A percentile compares a stretch with the other conserved stretches of the same genome.
These are phyloP conservation scores for Chiridota heheva DNA, from an alignment of 35 echinoderm and acorn worm species.

Conservation along the genomic window DNA sequence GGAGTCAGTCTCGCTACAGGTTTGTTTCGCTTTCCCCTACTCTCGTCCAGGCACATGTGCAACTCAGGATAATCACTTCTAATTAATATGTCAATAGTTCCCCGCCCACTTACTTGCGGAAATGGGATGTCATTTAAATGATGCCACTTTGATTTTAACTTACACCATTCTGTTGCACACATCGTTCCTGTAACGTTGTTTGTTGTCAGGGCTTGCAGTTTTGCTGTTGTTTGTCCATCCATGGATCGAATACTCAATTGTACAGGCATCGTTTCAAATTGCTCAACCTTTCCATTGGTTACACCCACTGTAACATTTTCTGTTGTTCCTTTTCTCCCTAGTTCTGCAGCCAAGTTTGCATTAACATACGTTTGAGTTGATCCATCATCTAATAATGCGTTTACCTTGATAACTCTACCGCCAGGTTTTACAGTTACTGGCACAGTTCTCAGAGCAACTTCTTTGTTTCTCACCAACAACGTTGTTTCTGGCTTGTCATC, in stretches of 20 bases:
- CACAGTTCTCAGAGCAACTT: conserved; percentile 2
- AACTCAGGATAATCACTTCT: conserved; percentile 14
- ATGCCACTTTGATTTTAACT: conserved; percentile 23
- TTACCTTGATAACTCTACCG: conserved; percentile 18
- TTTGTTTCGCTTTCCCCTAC: conserved; percentile 20
- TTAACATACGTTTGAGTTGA: conserved; percentile 20
- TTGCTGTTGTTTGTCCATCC: conserved; percentile 28
- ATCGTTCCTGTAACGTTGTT: conserved; percentile 30
- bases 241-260: background rate
- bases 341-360: background rate
- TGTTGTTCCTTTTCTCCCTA: conserved; percentile 3
- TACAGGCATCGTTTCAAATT: conserved; percentile 50
- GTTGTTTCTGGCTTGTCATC: conserved; percentile 5
- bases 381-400: conserved; percentile 46
- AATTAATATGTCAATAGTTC: background rate
- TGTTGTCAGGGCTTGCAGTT: conserved; percentile 31
- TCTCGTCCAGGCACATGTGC: background rate
- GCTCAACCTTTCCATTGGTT: conserved; percentile 11
- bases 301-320: background rate
- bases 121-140: conserved; percentile 29
- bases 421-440: conserved; percentile 21
- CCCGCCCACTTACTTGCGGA: conserved; percentile 1
- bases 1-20: conserved; percentile 21
- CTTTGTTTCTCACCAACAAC: conserved; percentile 12
- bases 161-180: conserved; percentile 31